Percentiles rank a stretch among this genome's conserved stretches.
These are phyloP conservation scores for Limonius californicus DNA, from an alignment of 1,140 invertebrate species.

Conservation along the genomic window DNA sequence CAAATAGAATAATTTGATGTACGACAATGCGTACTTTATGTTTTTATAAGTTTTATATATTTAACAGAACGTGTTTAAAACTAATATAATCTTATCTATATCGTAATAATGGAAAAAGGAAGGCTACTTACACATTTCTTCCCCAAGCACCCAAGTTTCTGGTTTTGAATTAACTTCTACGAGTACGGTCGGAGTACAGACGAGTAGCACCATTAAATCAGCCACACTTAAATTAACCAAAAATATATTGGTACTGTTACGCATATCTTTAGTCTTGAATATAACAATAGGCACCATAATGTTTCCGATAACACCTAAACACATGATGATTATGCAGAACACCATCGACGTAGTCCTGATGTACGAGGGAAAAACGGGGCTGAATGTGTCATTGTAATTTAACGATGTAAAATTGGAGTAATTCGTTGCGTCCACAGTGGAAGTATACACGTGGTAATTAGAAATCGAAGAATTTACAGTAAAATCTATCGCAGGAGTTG, in stretches of 20 bases:
- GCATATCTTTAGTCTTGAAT: conserved; percentile 84
- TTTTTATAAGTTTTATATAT: too few species aligned
- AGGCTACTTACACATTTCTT: conserved; percentile 82
- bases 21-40: too few species aligned
- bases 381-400: conserved; percentile 29
- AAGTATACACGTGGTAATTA: conserved; percentile 34
- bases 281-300: conserved; percentile 89
- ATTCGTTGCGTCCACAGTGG: conserved; percentile 26
- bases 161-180: conserved; percentile 85
- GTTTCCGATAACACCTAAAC: conserved; percentile 82
- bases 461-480: conserved; percentile 30
- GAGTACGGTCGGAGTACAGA: conserved; percentile 85
- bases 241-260: conserved; percentile 93
- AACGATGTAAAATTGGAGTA: conserved; percentile 33
- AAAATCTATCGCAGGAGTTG: conserved; percentile 27
- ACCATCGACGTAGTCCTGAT: conserved; percentile 78
- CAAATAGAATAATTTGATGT: too few species aligned
- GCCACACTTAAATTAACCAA: conserved; percentile 89
- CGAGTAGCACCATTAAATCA: conserved; percentile 84
- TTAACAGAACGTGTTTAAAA: too few species aligned
- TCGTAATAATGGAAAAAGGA: background rate
- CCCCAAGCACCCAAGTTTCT: conserved; percentile 85
- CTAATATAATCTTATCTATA: too few species aligned
- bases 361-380: conserved; percentile 67
- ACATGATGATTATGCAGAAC: conserved; percentile 79